These are phyloP conservation scores for Stenodema calcarata DNA, from an alignment of 2,888 invertebrate species.

Conservation along the genomic window DNA sequence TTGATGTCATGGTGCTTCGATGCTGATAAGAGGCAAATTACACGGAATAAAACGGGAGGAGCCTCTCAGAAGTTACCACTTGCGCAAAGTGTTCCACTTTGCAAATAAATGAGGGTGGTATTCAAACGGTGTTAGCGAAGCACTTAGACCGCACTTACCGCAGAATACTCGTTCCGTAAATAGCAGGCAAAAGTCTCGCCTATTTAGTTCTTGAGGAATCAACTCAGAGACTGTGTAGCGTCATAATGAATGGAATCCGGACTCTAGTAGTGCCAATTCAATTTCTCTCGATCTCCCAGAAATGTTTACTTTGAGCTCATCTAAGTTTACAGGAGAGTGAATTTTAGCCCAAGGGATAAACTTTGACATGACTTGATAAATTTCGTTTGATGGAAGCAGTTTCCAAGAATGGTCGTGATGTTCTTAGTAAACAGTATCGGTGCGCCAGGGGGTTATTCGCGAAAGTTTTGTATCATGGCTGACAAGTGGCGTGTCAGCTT, in stretches of 20 bases:
- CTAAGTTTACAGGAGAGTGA: too few relatives aligned
- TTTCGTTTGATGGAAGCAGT: too few relatives aligned
- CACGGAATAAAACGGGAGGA: background rate
- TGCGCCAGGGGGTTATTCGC: too few relatives aligned
- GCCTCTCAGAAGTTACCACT: background rate
- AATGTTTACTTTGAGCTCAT: too few relatives aligned
- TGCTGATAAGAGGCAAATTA: background rate
- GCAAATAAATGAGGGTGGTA: conserved; percentile 2
- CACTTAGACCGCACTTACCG: background rate
- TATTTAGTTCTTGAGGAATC: background rate
- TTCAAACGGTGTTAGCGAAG: conserved; percentile 4
- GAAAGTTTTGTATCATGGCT: too few relatives aligned
- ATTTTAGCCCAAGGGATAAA: too few relatives aligned
- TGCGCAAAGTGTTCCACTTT: background rate
- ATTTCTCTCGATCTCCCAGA: too few relatives aligned
- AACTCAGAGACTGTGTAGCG: background rate
- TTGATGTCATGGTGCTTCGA: background rate
- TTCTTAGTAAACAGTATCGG: too few relatives aligned
- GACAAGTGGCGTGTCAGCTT: too few relatives aligned
- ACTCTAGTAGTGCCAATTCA: background rate
- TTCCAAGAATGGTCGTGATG: too few relatives aligned
- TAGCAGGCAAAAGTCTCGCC: background rate
- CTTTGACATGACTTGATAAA: too few relatives aligned
- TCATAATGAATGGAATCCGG: background rate
- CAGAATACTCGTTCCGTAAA: background rate